These are phyloP conservation scores for Synanceia verrucosa DNA, from an alignment of 2,797 vertebrate species.

Conservation along the genomic window DNA sequence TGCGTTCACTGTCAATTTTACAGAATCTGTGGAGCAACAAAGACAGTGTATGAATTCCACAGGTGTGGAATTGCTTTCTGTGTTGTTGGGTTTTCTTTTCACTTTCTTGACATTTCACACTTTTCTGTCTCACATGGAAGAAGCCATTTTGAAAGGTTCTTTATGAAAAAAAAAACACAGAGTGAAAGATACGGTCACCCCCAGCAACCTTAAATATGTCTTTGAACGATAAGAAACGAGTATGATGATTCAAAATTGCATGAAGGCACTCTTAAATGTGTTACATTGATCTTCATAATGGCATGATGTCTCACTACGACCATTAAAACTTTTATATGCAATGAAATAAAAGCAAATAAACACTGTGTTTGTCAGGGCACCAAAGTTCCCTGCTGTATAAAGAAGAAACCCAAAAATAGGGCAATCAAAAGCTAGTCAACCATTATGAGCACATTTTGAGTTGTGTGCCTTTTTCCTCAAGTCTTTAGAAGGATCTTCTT, in stretches of 20 bases:
- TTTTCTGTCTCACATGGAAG: neutral
- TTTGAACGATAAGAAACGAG: neutral
- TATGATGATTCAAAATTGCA: neutral
- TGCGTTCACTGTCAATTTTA: constrained; percentile 14
- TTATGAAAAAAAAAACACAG: neutral
- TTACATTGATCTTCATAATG: constrained; percentile 13
- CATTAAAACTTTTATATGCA: neutral
- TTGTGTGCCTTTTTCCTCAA: neutral
- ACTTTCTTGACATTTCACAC: constrained; percentile 12
- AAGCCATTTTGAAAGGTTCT: neutral
- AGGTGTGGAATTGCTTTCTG: constrained; percentile 38
- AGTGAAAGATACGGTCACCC: neutral
- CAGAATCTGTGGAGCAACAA: constrained; percentile 16
- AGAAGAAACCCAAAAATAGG: constrained; percentile 3
- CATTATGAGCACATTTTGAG: neutral
- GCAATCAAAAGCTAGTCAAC: constrained; percentile 12
- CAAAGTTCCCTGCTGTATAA: neutral
- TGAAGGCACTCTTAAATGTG: neutral
- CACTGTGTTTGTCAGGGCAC: constrained; percentile 4
- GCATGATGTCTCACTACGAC: neutral
- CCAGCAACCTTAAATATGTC: constrained; percentile 1
- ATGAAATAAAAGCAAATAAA: constrained; percentile 20
- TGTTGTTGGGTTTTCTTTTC: neutral
- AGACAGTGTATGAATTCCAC: neutral
- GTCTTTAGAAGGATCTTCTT: constrained; percentile 16